Conservation (phyloP, 2,888 invertebrate genomes). For the Oeneis ivallda region DNA sequence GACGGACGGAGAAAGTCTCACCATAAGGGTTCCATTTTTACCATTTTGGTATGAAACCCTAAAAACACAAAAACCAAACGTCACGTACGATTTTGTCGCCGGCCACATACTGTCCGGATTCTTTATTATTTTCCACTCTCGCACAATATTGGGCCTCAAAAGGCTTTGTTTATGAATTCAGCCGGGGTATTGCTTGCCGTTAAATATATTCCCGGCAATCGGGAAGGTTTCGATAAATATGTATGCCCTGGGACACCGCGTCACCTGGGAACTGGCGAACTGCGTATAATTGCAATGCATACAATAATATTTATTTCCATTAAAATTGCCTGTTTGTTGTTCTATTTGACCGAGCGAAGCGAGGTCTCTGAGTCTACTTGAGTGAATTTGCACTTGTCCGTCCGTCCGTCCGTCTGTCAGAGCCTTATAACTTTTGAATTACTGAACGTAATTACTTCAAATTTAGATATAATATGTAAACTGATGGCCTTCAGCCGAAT, state of each 20-base stretch:
- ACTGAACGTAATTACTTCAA: too few species aligned
- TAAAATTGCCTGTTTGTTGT: conserved; percentile 9
- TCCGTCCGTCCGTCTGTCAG: too few species aligned
- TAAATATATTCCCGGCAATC: conserved; percentile 25
- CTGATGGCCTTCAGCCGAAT: too few species aligned
- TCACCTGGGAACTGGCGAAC: conserved; percentile 57
- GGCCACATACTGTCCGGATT: conserved; percentile 21
- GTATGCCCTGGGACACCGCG: conserved; percentile 56
- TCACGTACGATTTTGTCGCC: conserved; percentile 23
- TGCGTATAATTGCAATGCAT: conserved; percentile 48
- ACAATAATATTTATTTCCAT: conserved; percentile 13
- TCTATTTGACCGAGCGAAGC: too few species aligned
- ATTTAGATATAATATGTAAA: too few species aligned
- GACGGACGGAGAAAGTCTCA: too few species aligned
- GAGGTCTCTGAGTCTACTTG: too few species aligned
- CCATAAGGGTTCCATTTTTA: too few species aligned
- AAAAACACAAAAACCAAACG: conserved; percentile 15
- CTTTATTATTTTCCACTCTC: conserved; percentile 27
- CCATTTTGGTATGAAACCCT: too few species aligned
- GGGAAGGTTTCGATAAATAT: conserved; percentile 57
- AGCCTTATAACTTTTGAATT: too few species aligned
- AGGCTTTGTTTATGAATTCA: conserved; percentile 32
- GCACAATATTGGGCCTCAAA: conserved; percentile 24
- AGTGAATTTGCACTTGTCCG: too few species aligned
- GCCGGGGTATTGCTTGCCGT: conserved; percentile 20